Evolutionary conservation across 2,113 vertebrate genomes (phyloP).

Genomic region (Eolophus roseicapilla): DNA sequence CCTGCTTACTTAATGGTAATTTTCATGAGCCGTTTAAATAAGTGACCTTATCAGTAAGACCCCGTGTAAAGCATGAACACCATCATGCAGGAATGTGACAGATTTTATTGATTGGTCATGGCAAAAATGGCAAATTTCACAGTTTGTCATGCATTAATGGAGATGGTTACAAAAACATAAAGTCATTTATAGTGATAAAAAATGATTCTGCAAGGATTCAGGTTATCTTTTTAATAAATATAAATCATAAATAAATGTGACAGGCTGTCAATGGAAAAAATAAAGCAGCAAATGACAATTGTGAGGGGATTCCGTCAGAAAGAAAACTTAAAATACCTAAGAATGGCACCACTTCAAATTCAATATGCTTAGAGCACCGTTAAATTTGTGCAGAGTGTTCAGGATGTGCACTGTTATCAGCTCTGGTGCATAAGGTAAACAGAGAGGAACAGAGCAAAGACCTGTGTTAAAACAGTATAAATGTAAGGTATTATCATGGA

Average conservation of each 20-base stretch:
- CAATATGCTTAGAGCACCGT: background rate
- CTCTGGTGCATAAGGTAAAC: background rate
- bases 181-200: conserved; percentile 16
- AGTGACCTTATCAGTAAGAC: background rate
- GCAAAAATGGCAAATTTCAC: conserved; percentile 48
- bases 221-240: conserved; percentile 4
- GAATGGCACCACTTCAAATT: background rate
- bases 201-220: background rate
- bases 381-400: background rate
- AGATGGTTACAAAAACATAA: conserved; percentile 22
- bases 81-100: background rate
- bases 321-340: background rate
- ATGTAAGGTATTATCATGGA: background rate
- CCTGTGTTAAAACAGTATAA: background rate
- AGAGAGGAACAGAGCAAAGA: background rate
- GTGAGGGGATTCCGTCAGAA: background rate
- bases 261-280: background rate
- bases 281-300: background rate
- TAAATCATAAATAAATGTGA: background rate
- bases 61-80: background rate
- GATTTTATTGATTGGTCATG: conserved; percentile 38
- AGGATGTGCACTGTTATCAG: background rate
- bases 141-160: conserved; percentile 37
- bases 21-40: conserved; percentile 10
- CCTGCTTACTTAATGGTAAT: background rate